These are phyloP conservation scores for Brachionus paranguensis DNA, from an alignment of 1,140 invertebrate genomes.

Conservation along the genomic window DNA sequence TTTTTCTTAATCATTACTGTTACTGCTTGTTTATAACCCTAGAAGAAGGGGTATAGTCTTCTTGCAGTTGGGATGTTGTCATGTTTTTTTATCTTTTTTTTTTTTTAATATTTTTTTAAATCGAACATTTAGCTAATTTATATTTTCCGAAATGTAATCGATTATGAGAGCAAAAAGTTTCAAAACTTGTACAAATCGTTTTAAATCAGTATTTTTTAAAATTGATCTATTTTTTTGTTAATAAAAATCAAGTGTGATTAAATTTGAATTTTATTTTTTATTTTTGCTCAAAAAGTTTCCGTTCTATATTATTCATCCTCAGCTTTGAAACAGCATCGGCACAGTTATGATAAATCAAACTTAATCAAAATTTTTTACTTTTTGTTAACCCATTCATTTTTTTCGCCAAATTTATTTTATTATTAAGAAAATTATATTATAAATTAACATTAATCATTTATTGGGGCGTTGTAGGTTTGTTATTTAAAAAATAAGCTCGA, in stretches of 20 bases:
- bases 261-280: neutral
- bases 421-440: too few species aligned
- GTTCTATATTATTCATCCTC: neutral
- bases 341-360: too few species aligned
- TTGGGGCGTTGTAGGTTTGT: too few species aligned
- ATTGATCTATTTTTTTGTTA: conserved; percentile 6
- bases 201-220: neutral
- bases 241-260: neutral
- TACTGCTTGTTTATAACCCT: neutral
- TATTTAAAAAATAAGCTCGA: too few species aligned
- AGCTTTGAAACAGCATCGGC: too few species aligned
- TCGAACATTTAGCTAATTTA: neutral
- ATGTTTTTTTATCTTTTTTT: neutral
- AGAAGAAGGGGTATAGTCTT: neutral
- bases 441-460: too few species aligned
- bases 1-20: neutral
- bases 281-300: neutral
- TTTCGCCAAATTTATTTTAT: too few species aligned
- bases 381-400: too few species aligned
- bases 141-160: neutral
- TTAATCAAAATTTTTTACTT: too few species aligned
- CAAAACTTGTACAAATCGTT: neutral
- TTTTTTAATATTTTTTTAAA: neutral
- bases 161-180: neutral
- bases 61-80: neutral